Base-by-base conservation (phyloP, 2,113 vertebrate species). In the Nyctibius bracteatus region DNA sequence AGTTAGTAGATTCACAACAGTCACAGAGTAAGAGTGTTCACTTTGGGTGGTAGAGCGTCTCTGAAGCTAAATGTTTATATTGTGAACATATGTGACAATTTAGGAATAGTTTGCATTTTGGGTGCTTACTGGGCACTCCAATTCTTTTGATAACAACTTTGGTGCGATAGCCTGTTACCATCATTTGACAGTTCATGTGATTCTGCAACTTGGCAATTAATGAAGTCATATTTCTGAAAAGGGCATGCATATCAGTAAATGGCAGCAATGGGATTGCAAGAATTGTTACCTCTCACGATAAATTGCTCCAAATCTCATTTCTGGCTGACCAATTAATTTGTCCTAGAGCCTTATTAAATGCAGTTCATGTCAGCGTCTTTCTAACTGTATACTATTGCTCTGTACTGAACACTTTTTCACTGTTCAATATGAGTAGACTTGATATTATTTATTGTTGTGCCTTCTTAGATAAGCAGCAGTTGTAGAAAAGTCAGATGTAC, bases 271-370 rank as follows among this genome's bases (percentile, higher is more conserved):
- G 47, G 66, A 82, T 89, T 72, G 44, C 44, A 89, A 65, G 61
- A 92, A 89, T 85, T 96, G 57, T 65, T 91, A 35, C 27, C 15
- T 89, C 80, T 95, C 35, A 28, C 75, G 73, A 88, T 88, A 86
- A 96, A 88, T 78, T 88, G 59, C 51, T 94, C 43, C 73, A 94
- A 67, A 94, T 90, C 55, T 95, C 33, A 37, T 88, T 94, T 93
- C 85, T 90, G 68, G 65, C 91, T 95, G 71, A 88, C 74, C 68
- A 94, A 8, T 93, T 96, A 19, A 37, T 94, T 97, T 97, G 73
- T 78, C 21, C 85, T 96, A 81, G 65, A 89, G 41, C 44, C 33
- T 89, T 94, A 72, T 80, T 91, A 88, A 88, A 78, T 74, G 28
- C 25, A 62, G 67, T 82, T 93, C 85, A 52, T 62, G 84, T 93